These are phyloP conservation scores for Plusia festucae DNA, from an alignment of 2,888 invertebrate genomes.

Conservation along the genomic window DNA sequence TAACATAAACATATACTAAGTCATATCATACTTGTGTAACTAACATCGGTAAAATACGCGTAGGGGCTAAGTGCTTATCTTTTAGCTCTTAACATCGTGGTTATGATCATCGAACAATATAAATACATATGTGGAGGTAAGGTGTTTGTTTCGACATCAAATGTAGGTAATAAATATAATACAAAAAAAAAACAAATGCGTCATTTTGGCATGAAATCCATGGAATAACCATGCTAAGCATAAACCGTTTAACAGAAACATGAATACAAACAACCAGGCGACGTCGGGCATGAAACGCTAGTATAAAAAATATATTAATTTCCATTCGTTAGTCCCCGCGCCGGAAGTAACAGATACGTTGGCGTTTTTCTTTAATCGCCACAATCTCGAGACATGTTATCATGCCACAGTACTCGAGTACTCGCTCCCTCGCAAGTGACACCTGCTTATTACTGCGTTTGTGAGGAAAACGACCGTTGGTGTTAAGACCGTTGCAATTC, in stretches of 20 bases:
- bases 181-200: too few relatives aligned
- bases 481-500: neutral
- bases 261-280: neutral
- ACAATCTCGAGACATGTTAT: slow-evolving; percentile 8
- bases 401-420: slow-evolving; percentile 5
- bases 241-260: too few relatives aligned
- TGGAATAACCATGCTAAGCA: too few relatives aligned
- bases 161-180: too few relatives aligned
- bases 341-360: slow-evolving; percentile 18
- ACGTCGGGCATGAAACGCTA: neutral
- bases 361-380: slow-evolving; percentile 23
- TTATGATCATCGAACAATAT: neutral
- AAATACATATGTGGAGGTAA: neutral
- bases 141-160: too few relatives aligned
- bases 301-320: neutral
- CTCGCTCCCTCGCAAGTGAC: slow-evolving; percentile 2
- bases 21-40: neutral
- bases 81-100: neutral
- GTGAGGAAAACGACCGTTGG: neutral
- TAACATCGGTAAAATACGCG: neutral
- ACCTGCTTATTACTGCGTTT: neutral
- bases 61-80: neutral
- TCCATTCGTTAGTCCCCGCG: slow-evolving; percentile 10
- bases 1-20: neutral
- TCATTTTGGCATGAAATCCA: too few relatives aligned